Conservation (phyloP, 1,140 invertebrate species). For the Eufriesea mexicana region DNA sequence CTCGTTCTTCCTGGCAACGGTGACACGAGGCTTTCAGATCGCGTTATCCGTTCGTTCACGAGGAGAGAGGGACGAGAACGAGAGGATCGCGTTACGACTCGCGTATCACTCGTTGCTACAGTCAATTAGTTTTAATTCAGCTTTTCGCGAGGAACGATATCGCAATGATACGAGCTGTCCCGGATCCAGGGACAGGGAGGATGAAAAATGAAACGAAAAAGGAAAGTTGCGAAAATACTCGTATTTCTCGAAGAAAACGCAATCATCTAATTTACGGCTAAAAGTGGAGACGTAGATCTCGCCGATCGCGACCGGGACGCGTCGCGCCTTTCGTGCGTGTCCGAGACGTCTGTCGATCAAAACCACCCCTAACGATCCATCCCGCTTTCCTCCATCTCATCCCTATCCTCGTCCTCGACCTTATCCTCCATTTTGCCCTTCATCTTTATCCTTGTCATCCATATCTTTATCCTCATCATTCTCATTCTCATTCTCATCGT, state of each 20-base stretch:
- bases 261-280: neutral
- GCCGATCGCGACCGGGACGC: neutral
- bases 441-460: neutral
- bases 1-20: neutral
- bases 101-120: slow-evolving; percentile 33
- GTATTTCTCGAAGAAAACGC: neutral
- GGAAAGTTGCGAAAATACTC: neutral
- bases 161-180: neutral
- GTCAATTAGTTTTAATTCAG: slow-evolving; percentile 65
- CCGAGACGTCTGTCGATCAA: neutral
- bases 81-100: neutral
- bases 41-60: neutral
- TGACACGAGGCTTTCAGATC: neutral
- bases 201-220: neutral
- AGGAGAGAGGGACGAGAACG: neutral
- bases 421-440: neutral
- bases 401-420: neutral
- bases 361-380: neutral
- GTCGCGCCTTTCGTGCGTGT: neutral
- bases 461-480: neutral
- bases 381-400: neutral
- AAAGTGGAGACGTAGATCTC: slow-evolving; percentile 23
- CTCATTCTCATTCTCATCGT: too few species aligned
- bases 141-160: slow-evolving; percentile 39
- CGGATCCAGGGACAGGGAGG: neutral